Evolutionary conservation across 2,113 vertebrate species (phyloP).

Genomic region (Dasyprocta punctata): DNA sequence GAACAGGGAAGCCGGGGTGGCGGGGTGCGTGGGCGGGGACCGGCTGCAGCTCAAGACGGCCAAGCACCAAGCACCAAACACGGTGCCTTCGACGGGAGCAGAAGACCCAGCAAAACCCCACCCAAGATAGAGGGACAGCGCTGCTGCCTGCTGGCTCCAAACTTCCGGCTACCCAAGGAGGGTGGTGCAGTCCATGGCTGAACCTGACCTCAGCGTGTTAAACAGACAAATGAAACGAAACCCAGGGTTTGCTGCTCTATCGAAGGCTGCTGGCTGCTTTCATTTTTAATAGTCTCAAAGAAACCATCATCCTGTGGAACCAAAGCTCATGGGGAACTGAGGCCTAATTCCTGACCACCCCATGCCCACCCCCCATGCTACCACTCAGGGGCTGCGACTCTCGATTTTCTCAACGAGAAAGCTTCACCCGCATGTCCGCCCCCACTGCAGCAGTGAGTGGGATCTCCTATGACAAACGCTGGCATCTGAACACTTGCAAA

Average conservation of each 20-base stretch:
- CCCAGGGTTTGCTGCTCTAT: neutral
- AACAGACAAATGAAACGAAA: neutral
- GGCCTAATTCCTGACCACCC: rapidly evolving
- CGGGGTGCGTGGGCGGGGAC: neutral
- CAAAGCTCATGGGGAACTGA: neutral
- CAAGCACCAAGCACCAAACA: neutral
- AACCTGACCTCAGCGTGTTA: neutral
- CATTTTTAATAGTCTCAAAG: neutral
- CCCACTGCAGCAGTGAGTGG: neutral
- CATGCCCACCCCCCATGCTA: no score
- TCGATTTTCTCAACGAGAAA: neutral
- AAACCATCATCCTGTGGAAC: neutral
- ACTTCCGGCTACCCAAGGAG: neutral
- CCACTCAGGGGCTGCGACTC: neutral
- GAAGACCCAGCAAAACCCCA: neutral
- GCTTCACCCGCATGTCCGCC: neutral
- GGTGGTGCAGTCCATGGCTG: neutral
- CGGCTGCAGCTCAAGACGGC: neutral
- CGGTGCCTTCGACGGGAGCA: neutral
- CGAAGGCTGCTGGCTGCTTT: neutral
- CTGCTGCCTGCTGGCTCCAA: neutral
- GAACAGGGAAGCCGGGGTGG: slow-evolving; percentile 33
- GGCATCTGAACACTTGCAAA: neutral
- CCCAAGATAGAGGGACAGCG: neutral
- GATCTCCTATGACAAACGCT: neutral